Evolutionary conservation across 2,797 vertebrate species (phyloP).

Genomic region (Euthynnus affinis): DNA sequence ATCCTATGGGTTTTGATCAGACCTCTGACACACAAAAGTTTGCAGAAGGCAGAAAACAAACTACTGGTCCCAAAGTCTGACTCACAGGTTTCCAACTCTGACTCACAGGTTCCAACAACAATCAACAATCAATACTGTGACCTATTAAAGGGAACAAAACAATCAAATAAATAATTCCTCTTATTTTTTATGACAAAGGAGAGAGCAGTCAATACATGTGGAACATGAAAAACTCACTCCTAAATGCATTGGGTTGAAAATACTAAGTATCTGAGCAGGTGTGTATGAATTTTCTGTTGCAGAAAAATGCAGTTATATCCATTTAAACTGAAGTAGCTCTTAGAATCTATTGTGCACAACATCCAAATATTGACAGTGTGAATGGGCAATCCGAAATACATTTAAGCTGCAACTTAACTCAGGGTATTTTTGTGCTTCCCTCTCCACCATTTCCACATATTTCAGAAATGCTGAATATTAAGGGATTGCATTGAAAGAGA

Average conservation of each 20-base stretch:
- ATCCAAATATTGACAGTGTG: slow-evolving; percentile 9
- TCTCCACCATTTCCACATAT: slow-evolving; percentile 23
- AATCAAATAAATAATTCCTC: slow-evolving; percentile 20
- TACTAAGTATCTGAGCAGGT: not conserved
- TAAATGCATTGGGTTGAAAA: slow-evolving; percentile 1
- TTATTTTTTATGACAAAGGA: slow-evolving; percentile 12
- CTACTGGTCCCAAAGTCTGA: slow-evolving; percentile 9
- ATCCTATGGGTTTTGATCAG: slow-evolving; percentile 37
- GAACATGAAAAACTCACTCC: slow-evolving; percentile 21
- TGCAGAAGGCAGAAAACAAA: slow-evolving; percentile 13
- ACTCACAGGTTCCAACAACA: slow-evolving; percentile 35
- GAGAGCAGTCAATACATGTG: slow-evolving; percentile 1
- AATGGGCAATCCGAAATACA: slow-evolving; percentile 9
- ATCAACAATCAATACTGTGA: slow-evolving; percentile 48
- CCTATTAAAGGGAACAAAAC: slow-evolving; percentile 44
- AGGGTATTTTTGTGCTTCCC: not conserved
- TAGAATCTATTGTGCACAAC: not conserved
- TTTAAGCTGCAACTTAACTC: slow-evolving; percentile 20
- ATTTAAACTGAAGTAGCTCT: slow-evolving; percentile 9
- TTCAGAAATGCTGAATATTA: slow-evolving; percentile 23
- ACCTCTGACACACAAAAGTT: slow-evolving; percentile 34
- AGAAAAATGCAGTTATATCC: slow-evolving; percentile 2
- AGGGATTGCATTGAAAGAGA: not conserved
- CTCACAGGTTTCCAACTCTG: slow-evolving; percentile 34
- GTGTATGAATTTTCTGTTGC: not conserved